Conservation (phyloP, 2,888 invertebrate species). For the Laspeyria flexula region DNA sequence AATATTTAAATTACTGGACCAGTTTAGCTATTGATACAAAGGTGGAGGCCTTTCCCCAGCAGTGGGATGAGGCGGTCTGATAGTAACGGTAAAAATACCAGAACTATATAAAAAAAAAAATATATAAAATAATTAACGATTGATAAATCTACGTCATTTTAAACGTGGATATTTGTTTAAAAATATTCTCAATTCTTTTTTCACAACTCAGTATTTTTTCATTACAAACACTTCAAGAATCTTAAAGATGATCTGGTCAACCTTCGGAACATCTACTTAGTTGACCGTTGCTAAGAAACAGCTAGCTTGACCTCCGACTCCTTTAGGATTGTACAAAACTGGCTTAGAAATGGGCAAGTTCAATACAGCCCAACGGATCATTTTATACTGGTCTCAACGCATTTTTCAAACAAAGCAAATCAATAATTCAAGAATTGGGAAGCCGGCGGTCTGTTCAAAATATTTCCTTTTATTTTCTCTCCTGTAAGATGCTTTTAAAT, state of each 20-base stretch:
- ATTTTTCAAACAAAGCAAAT: conserved; percentile 61
- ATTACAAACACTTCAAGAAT: conserved; percentile 46
- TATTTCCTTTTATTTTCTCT: conserved; percentile 39
- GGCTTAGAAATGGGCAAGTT: conserved; percentile 29
- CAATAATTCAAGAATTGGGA: conserved; percentile 58
- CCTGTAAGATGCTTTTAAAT: conserved; percentile 38
- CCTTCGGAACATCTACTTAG: conserved; percentile 48
- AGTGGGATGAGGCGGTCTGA: too few species aligned
- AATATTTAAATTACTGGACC: too few species aligned
- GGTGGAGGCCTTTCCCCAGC: too few species aligned
- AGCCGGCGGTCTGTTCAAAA: conserved; percentile 31
- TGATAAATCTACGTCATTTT: too few species aligned
- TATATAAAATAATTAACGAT: too few species aligned
- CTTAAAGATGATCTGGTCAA: conserved; percentile 52
- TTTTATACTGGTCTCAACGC: conserved; percentile 43
- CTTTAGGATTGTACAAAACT: conserved; percentile 35
- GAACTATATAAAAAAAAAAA: too few species aligned
- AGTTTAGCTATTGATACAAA: too few species aligned
- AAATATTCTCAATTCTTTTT: too few species aligned
- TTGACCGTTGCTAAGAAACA: conserved; percentile 49
- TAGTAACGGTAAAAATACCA: too few species aligned
- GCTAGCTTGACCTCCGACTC: conserved; percentile 41
- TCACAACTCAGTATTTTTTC: too few species aligned
- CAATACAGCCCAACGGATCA: conserved; percentile 37
- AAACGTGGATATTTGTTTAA: too few species aligned